phyloP scores from a whole-genome alignment of 2,797 vertebrate species.

The Sebastes trivittatus region DNA sequence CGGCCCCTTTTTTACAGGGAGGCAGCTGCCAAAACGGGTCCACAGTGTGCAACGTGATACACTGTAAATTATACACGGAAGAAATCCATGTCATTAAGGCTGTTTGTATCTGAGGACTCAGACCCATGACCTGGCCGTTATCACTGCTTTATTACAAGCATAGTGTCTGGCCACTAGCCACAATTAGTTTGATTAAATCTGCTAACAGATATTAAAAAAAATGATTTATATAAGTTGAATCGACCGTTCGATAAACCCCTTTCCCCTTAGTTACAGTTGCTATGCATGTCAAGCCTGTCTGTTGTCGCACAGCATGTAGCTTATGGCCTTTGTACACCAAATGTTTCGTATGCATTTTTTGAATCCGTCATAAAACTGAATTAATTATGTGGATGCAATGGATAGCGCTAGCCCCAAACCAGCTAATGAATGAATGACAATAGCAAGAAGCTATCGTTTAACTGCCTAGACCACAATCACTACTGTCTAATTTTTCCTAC shows the following conservation, averaged over 20 bases:
- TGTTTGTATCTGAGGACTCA: slow-evolving; percentile 50
- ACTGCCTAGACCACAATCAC: too few relatives aligned
- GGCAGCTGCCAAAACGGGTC: slow-evolving; percentile 64
- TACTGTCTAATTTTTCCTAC: too few relatives aligned
- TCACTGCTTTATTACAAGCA: slow-evolving; percentile 27
- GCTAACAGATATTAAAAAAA: neutral
- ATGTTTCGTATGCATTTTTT: too few relatives aligned
- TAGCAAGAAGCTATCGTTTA: too few relatives aligned
- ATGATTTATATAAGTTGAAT: slow-evolving; percentile 14
- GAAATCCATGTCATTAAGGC: slow-evolving; percentile 68
- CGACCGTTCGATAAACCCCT: neutral
- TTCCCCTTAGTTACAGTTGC: neutral
- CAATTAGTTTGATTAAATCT: slow-evolving; percentile 45
- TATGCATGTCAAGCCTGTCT: neutral
- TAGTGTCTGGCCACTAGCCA: slow-evolving; percentile 1
- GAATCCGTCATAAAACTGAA: neutral
- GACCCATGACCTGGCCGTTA: slow-evolving; percentile 44
- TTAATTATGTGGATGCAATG: neutral
- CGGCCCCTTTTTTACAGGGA: slow-evolving; percentile 45
- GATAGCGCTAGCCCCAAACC: neutral
- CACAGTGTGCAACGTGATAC: slow-evolving; percentile 63
- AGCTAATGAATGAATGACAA: too few relatives aligned
- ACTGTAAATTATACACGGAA: slow-evolving; percentile 68
- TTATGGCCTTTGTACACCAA: too few relatives aligned
- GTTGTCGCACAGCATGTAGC: accelerated